Conservation (phyloP, 2,113 vertebrate genomes). For the Caranx melampygus region DNA sequence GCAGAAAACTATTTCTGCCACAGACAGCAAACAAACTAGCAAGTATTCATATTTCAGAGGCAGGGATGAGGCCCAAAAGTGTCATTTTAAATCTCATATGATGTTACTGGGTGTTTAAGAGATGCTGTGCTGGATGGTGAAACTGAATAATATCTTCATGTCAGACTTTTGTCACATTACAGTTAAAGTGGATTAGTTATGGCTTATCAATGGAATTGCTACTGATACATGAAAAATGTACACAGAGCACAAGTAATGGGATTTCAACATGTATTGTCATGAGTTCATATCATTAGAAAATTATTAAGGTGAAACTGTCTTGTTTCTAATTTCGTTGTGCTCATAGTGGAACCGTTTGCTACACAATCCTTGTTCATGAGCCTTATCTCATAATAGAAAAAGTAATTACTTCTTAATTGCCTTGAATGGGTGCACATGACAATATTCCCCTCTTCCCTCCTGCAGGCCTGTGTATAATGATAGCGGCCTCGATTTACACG, state of each 20-base stretch:
- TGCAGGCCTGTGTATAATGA: conserved; percentile 93
- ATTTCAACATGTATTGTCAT: conserved; percentile 8
- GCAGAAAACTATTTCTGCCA: too few relatives aligned
- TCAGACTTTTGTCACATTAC: not conserved
- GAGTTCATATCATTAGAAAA: conserved; percentile 29
- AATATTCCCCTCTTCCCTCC: conserved; percentile 16
- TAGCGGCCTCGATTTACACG: conserved; percentile 93
- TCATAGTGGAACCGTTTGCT: not conserved
- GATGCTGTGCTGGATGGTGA: not conserved
- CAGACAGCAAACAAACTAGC: not conserved
- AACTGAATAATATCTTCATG: not conserved
- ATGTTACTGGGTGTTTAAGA: not conserved
- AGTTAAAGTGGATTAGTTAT: conserved; percentile 9
- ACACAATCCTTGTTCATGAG: conserved; percentile 1
- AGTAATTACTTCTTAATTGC: conserved; percentile 47
- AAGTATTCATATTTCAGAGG: not conserved
- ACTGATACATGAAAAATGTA: not conserved
- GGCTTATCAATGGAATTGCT: not conserved
- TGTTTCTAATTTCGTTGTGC: conserved; percentile 26
- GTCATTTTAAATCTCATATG: too few relatives aligned
- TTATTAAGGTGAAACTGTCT: conserved; percentile 19
- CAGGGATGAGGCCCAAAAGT: not conserved
- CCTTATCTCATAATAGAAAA: conserved; percentile 30
- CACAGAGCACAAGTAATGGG: not conserved
- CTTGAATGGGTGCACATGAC: conserved; percentile 5